These are phyloP conservation scores for Plagiodera versicolora DNA, from an alignment of 2,888 invertebrate species.

Conservation along the genomic window DNA sequence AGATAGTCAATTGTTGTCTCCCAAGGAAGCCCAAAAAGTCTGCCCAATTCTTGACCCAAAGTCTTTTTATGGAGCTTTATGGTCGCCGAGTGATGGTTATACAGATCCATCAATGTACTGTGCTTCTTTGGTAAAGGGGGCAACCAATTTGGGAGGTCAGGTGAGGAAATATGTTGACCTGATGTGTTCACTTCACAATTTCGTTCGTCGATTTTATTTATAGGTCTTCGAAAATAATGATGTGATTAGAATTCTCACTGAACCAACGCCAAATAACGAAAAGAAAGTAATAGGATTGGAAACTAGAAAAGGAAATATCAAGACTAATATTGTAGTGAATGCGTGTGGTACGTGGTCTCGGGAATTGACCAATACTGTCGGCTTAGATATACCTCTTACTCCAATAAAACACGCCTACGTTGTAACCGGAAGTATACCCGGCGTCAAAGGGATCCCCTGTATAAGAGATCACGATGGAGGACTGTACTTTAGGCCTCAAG, in stretches of 20 bases:
- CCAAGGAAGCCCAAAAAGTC: constrained; percentile 73
- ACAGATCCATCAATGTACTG: constrained; percentile 85
- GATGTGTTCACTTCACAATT: no score
- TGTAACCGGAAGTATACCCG: constrained; percentile 76
- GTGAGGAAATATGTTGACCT: constrained; percentile 18
- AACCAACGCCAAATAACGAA: constrained; percentile 61
- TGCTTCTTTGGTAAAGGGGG: constrained; percentile 72
- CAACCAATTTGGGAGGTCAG: constrained; percentile 33
- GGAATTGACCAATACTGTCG: constrained; percentile 69
- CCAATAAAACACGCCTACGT: constrained; percentile 90
- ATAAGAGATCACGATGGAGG: constrained; percentile 84
- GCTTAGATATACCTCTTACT: constrained; percentile 71
- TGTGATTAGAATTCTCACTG: constrained; percentile 69
- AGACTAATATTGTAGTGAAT: constrained; percentile 78
- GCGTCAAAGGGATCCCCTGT: constrained; percentile 76
- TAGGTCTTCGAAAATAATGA: constrained; percentile 77
- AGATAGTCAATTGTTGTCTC: constrained; percentile 71
- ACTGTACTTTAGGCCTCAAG: constrained; percentile 81
- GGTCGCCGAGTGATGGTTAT: constrained; percentile 79
- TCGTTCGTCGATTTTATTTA: constrained; percentile 30
- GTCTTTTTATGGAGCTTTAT: constrained; percentile 75
- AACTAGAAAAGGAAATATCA: constrained; percentile 74
- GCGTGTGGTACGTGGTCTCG: constrained; percentile 84
- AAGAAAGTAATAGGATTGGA: constrained; percentile 75
- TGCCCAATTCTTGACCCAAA: constrained; percentile 77